Evolutionary conservation across 2,797 vertebrate genomes (phyloP), one percentile per base, ranked within the genome.

Genomic region (Jordanella pulchra): DNA sequence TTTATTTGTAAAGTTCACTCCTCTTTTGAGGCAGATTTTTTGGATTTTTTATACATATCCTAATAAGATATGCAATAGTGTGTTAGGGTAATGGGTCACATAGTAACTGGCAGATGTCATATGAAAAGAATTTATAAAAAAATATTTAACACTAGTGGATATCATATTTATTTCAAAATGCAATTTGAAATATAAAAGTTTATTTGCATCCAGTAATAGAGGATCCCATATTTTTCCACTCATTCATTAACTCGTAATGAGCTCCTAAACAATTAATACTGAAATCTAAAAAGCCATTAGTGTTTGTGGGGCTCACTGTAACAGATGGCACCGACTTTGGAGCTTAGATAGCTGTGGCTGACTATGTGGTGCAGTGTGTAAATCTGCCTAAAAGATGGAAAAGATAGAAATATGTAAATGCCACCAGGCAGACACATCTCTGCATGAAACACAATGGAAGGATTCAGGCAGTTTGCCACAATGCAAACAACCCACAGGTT

Each of bases 201-300:
- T 66, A 28, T 50, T 23, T 30, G 21, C 23, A 44, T 44, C 3
- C 39, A 51, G 1, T 39, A 67, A n/a, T 9, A 15, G 47, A 50
- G 3, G 21, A 63, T 13, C 21, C 23, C 35, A 63, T 14, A 44
- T 56, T 69, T 45, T 17, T 9, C 10, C 27, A 69, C 11, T n/a
- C 3, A 48, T 58, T 66, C 7, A 13, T 54, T 48, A 6, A 54
- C 54, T 47, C 39, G 44, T 55, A 21, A 61, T 67, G 23, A 51
- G 0, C 55, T 70, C 25, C 39, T 72, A 25, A 30, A 60, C 25
- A 73, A 58, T 7, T 54, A 58, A 55, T 10, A 47, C 25, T 21
- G 44, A 64, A 55, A 69, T 64, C 17, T 54, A 6, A 47, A 65
- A 66, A 47, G n/a, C n/a, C 17, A 44, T 69, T 25, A 56, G 35